A percentile compares a stretch with the other conserved stretches of the same genome.
Conservation (phyloP, 2,888 invertebrate species). For the Diarsia rubi region DNA sequence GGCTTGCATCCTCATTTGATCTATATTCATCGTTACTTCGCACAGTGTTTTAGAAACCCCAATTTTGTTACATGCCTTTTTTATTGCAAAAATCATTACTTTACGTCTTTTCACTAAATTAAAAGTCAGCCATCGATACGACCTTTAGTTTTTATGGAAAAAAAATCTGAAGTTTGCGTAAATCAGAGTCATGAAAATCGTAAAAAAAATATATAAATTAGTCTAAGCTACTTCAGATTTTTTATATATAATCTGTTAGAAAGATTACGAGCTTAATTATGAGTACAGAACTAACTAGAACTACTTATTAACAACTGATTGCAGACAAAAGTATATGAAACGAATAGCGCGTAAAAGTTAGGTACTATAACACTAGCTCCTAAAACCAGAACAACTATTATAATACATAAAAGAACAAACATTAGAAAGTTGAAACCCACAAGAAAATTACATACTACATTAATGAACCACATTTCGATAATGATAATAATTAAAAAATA, state of each 20-base stretch:
- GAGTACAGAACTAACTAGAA: background rate
- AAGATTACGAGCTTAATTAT: background rate
- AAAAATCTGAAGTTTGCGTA: too few relatives aligned
- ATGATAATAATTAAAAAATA: conserved; percentile 22
- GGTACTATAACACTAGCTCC: background rate
- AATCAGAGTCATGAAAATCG: too few relatives aligned
- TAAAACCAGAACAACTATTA: background rate
- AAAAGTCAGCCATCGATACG: too few relatives aligned
- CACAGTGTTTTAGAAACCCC: background rate
- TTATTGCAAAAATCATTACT: too few relatives aligned
- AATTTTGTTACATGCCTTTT: too few relatives aligned
- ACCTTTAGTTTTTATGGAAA: too few relatives aligned
- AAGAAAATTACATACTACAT: conserved; percentile 14
- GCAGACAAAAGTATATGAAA: background rate
- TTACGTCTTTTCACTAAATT: too few relatives aligned
- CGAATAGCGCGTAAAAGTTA: background rate
- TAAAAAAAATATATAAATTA: too few relatives aligned
- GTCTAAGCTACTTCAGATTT: too few relatives aligned
- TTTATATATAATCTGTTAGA: too few relatives aligned
- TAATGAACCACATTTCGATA: conserved; percentile 30
- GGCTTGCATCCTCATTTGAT: conserved; percentile 2
- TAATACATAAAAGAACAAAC: background rate
- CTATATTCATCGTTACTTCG: conserved; percentile 9
- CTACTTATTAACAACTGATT: background rate
- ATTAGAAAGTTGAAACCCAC: conserved; percentile 29